These are phyloP conservation scores for Meriones psammophilus DNA, from an alignment of 2,797 vertebrate species.

Conservation along the genomic window DNA sequence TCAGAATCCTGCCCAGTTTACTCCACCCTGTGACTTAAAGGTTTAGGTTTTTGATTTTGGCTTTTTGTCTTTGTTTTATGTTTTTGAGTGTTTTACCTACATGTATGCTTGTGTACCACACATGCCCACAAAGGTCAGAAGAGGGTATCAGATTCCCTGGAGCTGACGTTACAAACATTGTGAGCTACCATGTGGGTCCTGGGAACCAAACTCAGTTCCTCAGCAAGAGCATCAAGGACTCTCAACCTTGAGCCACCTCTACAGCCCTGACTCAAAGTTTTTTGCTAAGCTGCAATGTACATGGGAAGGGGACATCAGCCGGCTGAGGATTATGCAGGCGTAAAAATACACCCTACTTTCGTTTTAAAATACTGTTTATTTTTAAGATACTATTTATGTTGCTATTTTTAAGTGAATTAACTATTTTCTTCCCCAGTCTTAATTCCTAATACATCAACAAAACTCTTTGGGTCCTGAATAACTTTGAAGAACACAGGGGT, in stretches of 20 bases:
- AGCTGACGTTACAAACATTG: neutral
- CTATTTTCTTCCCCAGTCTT: neutral
- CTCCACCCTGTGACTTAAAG: neutral
- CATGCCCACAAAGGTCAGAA: too few relatives aligned
- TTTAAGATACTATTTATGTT: conserved; percentile 10
- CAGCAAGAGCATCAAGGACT: neutral
- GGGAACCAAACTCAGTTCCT: neutral
- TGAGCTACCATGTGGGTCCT: neutral
- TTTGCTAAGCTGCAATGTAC: neutral
- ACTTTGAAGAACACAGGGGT: neutral
- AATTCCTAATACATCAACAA: conserved; percentile 46
- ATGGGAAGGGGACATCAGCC: neutral
- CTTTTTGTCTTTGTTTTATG: neutral
- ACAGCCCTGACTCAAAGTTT: neutral
- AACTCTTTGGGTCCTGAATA: neutral
- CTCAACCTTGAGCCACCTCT: neutral
- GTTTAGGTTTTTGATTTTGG: neutral
- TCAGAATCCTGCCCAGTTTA: conserved; percentile 17
- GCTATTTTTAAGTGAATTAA: conserved; percentile 44
- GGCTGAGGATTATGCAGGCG: neutral
- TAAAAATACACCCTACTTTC: neutral
- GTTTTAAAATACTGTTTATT: neutral
- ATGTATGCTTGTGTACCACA: neutral
- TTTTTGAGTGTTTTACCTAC: neutral
- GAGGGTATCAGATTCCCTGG: neutral